A percentile compares a stretch with the other conserved stretches of the same genome.
Evolutionary conservation across 2,797 vertebrate genomes (phyloP).

Genomic region (Centropyge bicolor): DNA sequence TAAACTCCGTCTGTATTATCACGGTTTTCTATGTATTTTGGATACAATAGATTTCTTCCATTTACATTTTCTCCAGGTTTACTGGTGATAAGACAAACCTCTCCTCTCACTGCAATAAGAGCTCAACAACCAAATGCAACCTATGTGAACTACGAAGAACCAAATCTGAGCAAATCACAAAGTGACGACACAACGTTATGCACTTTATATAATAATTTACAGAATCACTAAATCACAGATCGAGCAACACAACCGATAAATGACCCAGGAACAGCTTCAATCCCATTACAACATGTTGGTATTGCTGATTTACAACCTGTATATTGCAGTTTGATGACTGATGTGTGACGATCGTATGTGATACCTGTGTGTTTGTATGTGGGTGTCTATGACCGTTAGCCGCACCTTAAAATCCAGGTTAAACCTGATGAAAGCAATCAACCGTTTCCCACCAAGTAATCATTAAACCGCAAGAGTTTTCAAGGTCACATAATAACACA

Average conservation of each 20-base stretch:
- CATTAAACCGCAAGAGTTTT: slow-evolving; percentile 17
- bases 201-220: too few relatives aligned
- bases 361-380: background rate
- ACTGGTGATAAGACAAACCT: background rate
- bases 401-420: slow-evolving; percentile 4
- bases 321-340: background rate
- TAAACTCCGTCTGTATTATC: background rate
- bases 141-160: background rate
- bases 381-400: background rate
- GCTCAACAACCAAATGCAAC: too few relatives aligned
- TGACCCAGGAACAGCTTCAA: background rate
- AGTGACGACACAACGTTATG: too few relatives aligned
- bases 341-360: background rate
- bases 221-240: too few relatives aligned
- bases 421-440: background rate
- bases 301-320: background rate
- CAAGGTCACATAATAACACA: background rate
- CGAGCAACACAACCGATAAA: background rate
- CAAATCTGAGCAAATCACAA: background rate
- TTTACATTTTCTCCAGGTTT: too few relatives aligned
- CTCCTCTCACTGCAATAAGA: background rate
- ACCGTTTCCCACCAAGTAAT: background rate
- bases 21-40: too few relatives aligned
- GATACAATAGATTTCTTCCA: background rate
- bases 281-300: background rate